Percentiles rank a stretch among this genome's conserved stretches.
These are phyloP conservation scores for Salminus brasiliensis DNA, from an alignment of 2,113 vertebrate species.

Conservation along the genomic window DNA sequence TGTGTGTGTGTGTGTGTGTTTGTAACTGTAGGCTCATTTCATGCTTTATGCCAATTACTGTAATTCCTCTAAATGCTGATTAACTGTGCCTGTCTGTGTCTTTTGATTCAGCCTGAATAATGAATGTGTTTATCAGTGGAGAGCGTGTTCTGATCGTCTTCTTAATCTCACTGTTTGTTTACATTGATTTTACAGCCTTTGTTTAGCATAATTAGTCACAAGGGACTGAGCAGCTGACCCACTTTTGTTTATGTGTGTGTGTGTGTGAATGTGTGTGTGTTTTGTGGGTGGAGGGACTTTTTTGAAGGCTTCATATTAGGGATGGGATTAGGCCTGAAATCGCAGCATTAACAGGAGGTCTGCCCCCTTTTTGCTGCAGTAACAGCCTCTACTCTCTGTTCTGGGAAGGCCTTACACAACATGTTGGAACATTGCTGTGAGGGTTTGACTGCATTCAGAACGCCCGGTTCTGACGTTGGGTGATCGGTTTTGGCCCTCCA, in stretches of 20 bases:
- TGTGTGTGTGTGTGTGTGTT: neutral
- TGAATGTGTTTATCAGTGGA: neutral
- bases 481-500: too few relatives aligned
- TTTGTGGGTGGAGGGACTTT: too few relatives aligned
- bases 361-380: too few relatives aligned
- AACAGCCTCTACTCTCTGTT: too few relatives aligned
- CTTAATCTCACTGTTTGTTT: neutral
- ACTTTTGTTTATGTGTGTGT: neutral
- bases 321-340: too few relatives aligned
- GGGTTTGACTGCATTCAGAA: too few relatives aligned
- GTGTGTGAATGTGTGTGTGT: too few relatives aligned
- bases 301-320: too few relatives aligned
- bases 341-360: too few relatives aligned
- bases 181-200: neutral
- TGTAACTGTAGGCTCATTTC: conserved; percentile 19
- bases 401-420: too few relatives aligned
- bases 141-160: neutral
- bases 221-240: conserved; percentile 4
- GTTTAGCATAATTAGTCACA: neutral
- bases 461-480: too few relatives aligned
- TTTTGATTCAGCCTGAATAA: neutral
- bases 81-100: neutral
- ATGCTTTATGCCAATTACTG: neutral
- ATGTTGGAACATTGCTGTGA: too few relatives aligned
- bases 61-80: neutral